phyloP scores from a whole-genome alignment of 2,113 vertebrate genomes.

The Cebus imitator region DNA sequence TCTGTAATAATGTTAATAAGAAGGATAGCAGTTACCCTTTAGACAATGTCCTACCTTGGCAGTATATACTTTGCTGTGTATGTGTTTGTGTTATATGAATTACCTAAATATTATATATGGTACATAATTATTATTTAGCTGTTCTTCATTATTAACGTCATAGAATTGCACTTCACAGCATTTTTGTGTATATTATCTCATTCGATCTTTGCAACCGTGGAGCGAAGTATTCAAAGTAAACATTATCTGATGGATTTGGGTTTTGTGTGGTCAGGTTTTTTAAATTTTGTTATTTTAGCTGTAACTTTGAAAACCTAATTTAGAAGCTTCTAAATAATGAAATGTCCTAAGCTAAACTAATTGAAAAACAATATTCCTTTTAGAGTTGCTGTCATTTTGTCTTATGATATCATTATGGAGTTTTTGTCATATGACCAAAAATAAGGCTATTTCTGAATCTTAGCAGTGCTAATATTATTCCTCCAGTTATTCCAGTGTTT shows the following conservation, averaged over 20 bases:
- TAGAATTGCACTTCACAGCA: not conserved
- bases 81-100: not conserved
- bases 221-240: not conserved
- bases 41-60: not conserved
- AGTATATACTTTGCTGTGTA: not conserved
- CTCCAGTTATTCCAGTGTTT: not conserved
- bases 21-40: not conserved
- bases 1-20: slow-evolving; percentile 14
- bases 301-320: slow-evolving; percentile 14
- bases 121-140: not conserved
- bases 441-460: slow-evolving; percentile 18
- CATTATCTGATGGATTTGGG: not conserved
- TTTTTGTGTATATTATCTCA: not conserved
- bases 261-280: not conserved
- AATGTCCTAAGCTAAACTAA: slow-evolving; percentile 25
- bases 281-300: not conserved
- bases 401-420: not conserved
- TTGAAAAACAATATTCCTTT: not conserved
- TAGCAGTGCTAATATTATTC: slow-evolving; percentile 44
- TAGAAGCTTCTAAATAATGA: slow-evolving; percentile 41
- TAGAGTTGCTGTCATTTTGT: slow-evolving; percentile 36
- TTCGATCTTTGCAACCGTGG: not conserved
- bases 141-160: not conserved
- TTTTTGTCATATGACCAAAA: slow-evolving; percentile 35
- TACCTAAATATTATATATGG: not conserved